Percentiles rank a stretch among this genome's conserved stretches.
Evolutionary conservation across 1,140 invertebrate species (phyloP).

Genomic region (Drosophila rhopaloa): DNA sequence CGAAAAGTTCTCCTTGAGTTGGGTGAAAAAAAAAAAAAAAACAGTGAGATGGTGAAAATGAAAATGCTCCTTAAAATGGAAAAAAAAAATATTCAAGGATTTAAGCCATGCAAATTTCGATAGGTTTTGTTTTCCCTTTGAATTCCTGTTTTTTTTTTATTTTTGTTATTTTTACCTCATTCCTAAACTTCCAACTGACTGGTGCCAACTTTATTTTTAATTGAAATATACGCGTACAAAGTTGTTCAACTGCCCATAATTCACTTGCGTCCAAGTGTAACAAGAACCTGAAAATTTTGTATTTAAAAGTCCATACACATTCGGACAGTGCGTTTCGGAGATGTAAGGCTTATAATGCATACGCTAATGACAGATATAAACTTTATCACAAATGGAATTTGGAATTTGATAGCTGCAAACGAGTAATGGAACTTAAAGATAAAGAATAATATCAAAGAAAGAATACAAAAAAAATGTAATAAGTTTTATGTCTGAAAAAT

Average conservation of each 20-base stretch:
- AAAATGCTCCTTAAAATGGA: conserved; percentile 3
- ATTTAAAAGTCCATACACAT: conserved; percentile 2
- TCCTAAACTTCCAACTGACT: background rate
- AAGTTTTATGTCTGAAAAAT: too few species aligned
- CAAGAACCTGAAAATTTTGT: conserved; percentile 21
- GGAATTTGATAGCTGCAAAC: too few species aligned
- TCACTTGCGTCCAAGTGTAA: conserved; percentile 42
- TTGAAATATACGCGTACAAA: conserved; percentile 64
- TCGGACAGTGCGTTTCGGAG: conserved; percentile 4
- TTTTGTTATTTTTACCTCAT: conserved; percentile 18
- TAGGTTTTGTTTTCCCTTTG: background rate
- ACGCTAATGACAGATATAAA: too few species aligned
- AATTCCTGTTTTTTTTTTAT: background rate
- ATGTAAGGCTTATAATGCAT: background rate
- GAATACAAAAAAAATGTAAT: background rate
- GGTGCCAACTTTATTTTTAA: conserved; percentile 61
- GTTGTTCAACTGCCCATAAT: conserved; percentile 69
- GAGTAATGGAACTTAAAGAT: too few species aligned
- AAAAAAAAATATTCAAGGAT: background rate
- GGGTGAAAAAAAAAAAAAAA: background rate
- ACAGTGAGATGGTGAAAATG: background rate
- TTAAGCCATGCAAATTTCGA: conserved; percentile 1
- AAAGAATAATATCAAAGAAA: too few species aligned
- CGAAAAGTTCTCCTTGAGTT: conserved; percentile 2
- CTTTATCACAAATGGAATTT: too few species aligned